Evolutionary conservation across 1,140 invertebrate genomes (phyloP).

Genomic region (Ips nitidus): DNA sequence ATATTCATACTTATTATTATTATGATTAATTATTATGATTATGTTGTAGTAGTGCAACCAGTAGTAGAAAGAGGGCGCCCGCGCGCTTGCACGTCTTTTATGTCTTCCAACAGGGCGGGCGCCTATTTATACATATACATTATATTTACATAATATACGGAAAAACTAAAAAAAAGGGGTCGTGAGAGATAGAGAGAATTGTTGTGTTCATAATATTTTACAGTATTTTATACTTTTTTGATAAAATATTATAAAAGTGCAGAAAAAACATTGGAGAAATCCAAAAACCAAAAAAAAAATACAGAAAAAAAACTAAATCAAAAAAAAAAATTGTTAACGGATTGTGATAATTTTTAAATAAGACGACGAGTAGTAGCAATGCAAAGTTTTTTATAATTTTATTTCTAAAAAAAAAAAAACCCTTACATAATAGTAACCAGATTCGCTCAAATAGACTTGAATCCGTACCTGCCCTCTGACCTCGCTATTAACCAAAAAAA

Average conservation of each 20-base stretch:
- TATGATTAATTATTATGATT: no score
- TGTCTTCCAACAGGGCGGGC: no score
- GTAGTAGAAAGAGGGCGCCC: no score
- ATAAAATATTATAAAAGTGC: constrained; percentile 46
- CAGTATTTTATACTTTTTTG: constrained; percentile 55
- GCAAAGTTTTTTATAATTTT: constrained; percentile 25
- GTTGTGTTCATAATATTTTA: constrained; percentile 53
- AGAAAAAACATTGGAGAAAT: constrained; percentile 43
- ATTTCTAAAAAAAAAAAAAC: neutral
- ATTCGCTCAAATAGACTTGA: constrained; percentile 19
- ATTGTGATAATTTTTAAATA: constrained; percentile 37
- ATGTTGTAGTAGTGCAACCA: no score
- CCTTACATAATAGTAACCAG: constrained; percentile 3
- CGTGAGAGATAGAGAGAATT: constrained; percentile 53
- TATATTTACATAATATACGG: no score
- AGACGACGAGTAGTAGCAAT: constrained; percentile 28
- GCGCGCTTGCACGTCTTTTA: no score
- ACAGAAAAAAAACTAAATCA: constrained; percentile 24
- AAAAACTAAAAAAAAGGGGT: constrained; percentile 31
- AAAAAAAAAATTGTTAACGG: constrained; percentile 32
- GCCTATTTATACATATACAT: no score
- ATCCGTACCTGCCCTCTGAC: constrained; percentile 47
- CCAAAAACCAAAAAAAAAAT: constrained; percentile 41
- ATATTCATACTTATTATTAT: no score
- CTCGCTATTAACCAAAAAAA: constrained; percentile 48